These are phyloP conservation scores for Trinectes maculatus DNA, from an alignment of 2,113 vertebrate species.

Conservation along the genomic window DNA sequence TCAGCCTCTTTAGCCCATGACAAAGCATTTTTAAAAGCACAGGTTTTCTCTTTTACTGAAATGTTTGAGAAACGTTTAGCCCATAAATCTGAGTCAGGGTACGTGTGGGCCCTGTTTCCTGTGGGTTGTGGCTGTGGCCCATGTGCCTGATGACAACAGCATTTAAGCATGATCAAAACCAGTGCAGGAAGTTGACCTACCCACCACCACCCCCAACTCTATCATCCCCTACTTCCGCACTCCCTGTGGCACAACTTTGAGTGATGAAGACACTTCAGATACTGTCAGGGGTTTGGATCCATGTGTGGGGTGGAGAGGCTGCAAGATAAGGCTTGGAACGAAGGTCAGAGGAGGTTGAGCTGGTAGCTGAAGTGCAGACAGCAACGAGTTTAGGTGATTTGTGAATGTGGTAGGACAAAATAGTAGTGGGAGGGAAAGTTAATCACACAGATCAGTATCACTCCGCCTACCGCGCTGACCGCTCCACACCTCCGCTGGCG, in stretches of 20 bases:
- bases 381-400: slow-evolving; percentile 28
- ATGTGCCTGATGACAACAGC: slow-evolving; percentile 33
- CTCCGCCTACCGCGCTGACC: slow-evolving; percentile 35
- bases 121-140: not conserved
- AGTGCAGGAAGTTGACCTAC: slow-evolving; percentile 30
- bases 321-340: slow-evolving; percentile 25
- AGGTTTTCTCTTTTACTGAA: slow-evolving; percentile 1
- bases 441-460: slow-evolving; percentile 55
- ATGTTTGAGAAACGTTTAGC: not conserved
- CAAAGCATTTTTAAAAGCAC: not conserved
- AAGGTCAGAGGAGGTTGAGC: slow-evolving; percentile 43
- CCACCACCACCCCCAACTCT: not conserved
- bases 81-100: not conserved
- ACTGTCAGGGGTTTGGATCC: slow-evolving; percentile 50
- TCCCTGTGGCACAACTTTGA: slow-evolving; percentile 37
- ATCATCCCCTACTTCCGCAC: slow-evolving; percentile 17
- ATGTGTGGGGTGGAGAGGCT: slow-evolving; percentile 11
- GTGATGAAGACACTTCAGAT: slow-evolving; percentile 56
- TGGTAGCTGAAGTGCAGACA: not conserved
- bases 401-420: slow-evolving; percentile 16
- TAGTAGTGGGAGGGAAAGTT: slow-evolving; percentile 11
- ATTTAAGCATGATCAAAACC: slow-evolving; percentile 62
- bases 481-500: slow-evolving; percentile 23
- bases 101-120: not conserved
- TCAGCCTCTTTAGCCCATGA: not conserved